Evolutionary conservation across 2,797 vertebrate genomes (phyloP).

Genomic region (Neopelma chrysocephalum): DNA sequence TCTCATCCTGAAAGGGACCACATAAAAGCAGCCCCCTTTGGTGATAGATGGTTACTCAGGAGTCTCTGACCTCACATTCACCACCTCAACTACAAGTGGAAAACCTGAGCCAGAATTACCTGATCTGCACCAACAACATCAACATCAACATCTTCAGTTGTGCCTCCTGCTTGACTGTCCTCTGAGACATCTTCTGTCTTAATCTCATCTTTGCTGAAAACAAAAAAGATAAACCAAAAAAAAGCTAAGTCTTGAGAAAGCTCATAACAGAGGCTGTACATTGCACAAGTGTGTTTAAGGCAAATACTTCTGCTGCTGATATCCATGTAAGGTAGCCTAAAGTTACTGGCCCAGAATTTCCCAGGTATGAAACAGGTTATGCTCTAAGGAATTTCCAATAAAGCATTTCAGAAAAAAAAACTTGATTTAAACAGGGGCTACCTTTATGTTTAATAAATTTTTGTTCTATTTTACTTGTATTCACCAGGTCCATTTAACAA

Average conservation of each 20-base stretch:
- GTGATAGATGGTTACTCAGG: background rate
- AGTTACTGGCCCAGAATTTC: background rate
- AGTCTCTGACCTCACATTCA: background rate
- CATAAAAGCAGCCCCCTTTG: background rate
- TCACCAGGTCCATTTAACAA: background rate
- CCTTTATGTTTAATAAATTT: background rate
- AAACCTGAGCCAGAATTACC: slow-evolving; percentile 14
- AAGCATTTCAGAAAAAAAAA: background rate
- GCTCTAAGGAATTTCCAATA: background rate
- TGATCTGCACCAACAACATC: slow-evolving; percentile 65
- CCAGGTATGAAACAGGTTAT: background rate
- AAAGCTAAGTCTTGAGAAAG: background rate
- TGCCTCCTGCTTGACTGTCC: slow-evolving; percentile 13
- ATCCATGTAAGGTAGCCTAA: background rate
- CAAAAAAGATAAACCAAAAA: background rate
- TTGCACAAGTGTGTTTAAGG: background rate
- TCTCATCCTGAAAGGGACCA: background rate
- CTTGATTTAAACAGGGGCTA: background rate
- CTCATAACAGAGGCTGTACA: background rate
- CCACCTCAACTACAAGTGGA: background rate
- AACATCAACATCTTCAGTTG: slow-evolving; percentile 58
- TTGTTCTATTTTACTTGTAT: background rate
- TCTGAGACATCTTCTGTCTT: slow-evolving; percentile 8
- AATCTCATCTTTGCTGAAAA: slow-evolving; percentile 22
- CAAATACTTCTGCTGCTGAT: background rate